Evolutionary conservation across 2,797 vertebrate genomes (phyloP), one percentile per base, ranked within the genome.

Genomic region (Poecilia wingei): DNA sequence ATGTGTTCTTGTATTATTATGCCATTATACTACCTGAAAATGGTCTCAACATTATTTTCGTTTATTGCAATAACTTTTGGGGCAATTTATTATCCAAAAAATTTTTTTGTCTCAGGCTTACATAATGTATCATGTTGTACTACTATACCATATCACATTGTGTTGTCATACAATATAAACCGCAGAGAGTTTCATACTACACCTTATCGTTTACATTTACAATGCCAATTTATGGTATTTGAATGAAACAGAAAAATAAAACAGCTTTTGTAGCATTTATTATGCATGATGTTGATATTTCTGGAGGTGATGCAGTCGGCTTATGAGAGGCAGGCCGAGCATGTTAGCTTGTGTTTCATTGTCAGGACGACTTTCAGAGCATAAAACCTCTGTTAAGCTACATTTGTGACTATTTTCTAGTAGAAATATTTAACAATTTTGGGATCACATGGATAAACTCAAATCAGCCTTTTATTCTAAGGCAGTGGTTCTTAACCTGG

Each of bases 291-390:
- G 43, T 55, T 16, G n/a, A 36, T 84, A 77, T 87, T 84, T 74
- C 10, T 86, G 70, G 83, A 72, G 70, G 84, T 51, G 1, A 43
- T 79, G 76, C 47, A 10, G 84, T 51, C 85, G 78, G 82, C 85
- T 86, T 80, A 74, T 57, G 13, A 76, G 55, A 39, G 75, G 81
- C 46, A 72, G 82, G 31, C 70, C 75, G 51, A 36, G 41, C 55
- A 9, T 64, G 43, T 79, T 66, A 68, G 75, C 47, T 77, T 82
- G 69, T 49, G 41, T 76, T 83, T 55, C 59, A 43, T 79, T 86
- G 72, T 72, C 68, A 77, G 1, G 41, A 20, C 0, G 47, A 1
- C 13, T 59, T 47, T 57, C 43, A 39, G 9, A 59, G 31, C 20
- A 36, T 20, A 3, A 53, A 53, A 25, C 14, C 14, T 5, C 46